These are phyloP conservation scores for Halictus rubicundus DNA, from an alignment of 1,140 invertebrate species.

Conservation along the genomic window DNA sequence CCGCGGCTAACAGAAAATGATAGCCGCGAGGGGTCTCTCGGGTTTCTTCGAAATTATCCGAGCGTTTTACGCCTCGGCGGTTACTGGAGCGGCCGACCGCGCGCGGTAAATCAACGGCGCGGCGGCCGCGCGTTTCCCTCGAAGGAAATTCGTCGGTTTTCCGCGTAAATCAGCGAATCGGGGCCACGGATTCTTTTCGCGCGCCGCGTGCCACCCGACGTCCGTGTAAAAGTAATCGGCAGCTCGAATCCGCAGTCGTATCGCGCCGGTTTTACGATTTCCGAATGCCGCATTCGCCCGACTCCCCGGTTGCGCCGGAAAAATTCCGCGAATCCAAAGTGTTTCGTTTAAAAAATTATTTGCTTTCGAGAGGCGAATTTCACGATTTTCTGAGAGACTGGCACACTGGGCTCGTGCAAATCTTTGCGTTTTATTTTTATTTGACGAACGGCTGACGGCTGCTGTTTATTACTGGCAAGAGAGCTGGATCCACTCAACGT, in stretches of 20 bases:
- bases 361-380: too few species aligned
- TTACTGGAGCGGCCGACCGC: background rate
- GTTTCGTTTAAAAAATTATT: too few species aligned
- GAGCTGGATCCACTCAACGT: too few species aligned
- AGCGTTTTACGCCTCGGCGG: conserved; percentile 24
- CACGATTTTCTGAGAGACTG: too few species aligned
- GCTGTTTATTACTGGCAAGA: too few species aligned
- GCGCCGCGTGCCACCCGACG: background rate
- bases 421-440: too few species aligned
- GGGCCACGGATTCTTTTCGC: background rate
- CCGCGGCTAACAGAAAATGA: background rate
- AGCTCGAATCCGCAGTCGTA: background rate
- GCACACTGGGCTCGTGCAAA: too few species aligned
- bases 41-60: conserved; percentile 44
- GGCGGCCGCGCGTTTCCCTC: conserved; percentile 11
- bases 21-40: background rate
- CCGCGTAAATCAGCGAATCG: conserved; percentile 26
- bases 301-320: too few species aligned
- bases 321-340: too few species aligned
- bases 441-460: too few species aligned
- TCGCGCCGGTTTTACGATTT: background rate
- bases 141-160: conserved; percentile 42
- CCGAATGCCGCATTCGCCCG: background rate
- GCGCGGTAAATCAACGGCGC: conserved; percentile 27
- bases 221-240: background rate